A percentile compares a stretch with the other conserved stretches of the same genome.
These are phyloP conservation scores for Sebastes melanostomus DNA, from an alignment of 2,797 vertebrate genomes.

Conservation along the genomic window DNA sequence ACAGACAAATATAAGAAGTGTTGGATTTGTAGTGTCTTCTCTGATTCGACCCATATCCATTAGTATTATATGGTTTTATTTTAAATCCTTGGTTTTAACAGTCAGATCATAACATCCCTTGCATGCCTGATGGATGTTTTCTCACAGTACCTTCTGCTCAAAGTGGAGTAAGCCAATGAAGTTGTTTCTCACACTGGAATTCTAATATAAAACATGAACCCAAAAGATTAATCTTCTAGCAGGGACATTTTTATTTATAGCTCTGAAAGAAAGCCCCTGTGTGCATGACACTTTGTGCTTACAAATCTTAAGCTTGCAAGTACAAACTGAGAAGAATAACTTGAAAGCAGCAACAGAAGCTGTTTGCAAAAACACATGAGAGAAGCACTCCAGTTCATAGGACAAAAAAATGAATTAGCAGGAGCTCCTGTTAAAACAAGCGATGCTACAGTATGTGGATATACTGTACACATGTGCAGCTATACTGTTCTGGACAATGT, in stretches of 20 bases:
- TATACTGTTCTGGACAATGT: background rate
- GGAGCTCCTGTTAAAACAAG: background rate
- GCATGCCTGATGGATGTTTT: background rate
- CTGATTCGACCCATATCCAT: background rate
- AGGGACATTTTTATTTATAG: background rate
- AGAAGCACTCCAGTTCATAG: background rate
- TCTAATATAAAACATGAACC: background rate
- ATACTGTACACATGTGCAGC: background rate
- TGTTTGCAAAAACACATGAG: background rate
- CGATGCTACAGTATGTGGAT: too few species aligned
- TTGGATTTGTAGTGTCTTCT: background rate
- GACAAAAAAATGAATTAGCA: background rate
- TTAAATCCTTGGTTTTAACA: background rate
- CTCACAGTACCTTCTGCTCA: background rate
- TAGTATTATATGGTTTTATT: background rate
- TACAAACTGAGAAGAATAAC: background rate
- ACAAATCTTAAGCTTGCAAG: background rate
- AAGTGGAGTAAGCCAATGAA: background rate
- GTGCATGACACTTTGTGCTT: background rate
- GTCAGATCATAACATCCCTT: background rate
- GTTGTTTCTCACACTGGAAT: background rate
- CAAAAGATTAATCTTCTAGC: background rate
- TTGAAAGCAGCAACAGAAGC: slow-evolving; percentile 4
- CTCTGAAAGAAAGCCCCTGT: background rate
- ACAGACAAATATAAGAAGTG: background rate